These are phyloP conservation scores for Dichetophora obliterata DNA, from an alignment of 2,888 invertebrate species.

Conservation along the genomic window DNA sequence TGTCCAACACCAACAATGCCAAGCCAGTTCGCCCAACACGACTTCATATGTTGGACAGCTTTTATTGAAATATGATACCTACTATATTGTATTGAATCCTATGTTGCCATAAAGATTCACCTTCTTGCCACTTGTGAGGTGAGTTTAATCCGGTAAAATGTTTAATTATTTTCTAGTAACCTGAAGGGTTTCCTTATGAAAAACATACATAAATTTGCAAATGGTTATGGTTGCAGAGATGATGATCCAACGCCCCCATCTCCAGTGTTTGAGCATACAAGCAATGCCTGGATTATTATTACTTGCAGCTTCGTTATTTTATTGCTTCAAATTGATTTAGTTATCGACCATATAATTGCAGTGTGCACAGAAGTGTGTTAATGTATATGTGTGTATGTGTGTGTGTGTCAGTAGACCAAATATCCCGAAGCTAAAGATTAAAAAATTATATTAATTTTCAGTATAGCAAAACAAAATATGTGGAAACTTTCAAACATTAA, in stretches of 20 bases:
- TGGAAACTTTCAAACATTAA: not conserved
- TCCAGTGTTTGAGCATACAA: not conserved
- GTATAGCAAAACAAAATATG: constrained; percentile 17
- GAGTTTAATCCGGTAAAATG: constrained; percentile 64
- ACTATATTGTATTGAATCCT: no score
- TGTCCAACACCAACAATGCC: not conserved
- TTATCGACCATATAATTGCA: constrained; percentile 19
- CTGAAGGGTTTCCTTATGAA: constrained; percentile 56
- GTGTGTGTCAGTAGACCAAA: constrained; percentile 54
- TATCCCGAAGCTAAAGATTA: constrained; percentile 56
- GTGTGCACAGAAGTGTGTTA: not conserved
- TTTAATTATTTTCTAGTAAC: constrained; percentile 64
- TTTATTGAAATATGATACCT: constrained; percentile 18
- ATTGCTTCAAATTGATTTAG: constrained; percentile 19
- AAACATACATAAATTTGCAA: constrained; percentile 56
- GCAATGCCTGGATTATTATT: not conserved
- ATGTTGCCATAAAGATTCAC: not conserved
- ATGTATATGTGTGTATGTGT: constrained; percentile 12
- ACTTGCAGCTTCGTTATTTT: not conserved
- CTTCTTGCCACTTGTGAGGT: constrained; percentile 55
- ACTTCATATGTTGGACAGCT: not conserved
- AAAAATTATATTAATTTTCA: constrained; percentile 53
- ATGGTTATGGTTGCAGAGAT: not conserved
- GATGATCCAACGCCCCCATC: not conserved
- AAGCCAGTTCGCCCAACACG: not conserved